Evolutionary conservation across 2,797 vertebrate genomes (phyloP).

Genomic region (Jordanella pulchra): DNA sequence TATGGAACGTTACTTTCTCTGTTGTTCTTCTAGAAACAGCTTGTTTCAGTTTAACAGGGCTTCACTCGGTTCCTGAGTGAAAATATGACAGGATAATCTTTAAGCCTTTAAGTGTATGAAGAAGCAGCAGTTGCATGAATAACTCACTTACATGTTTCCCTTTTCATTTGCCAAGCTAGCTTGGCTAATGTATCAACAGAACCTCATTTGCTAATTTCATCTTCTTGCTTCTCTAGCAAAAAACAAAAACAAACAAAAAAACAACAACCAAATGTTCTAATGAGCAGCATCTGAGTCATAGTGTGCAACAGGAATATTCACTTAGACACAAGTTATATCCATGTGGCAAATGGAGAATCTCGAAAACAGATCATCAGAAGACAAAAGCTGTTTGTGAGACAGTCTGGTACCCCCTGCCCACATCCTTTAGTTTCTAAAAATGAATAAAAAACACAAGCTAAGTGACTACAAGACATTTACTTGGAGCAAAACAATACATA

Average conservation of each 20-base stretch:
- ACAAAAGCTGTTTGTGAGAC: constrained; percentile 3
- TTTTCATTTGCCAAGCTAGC: constrained; percentile 18
- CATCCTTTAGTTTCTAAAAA: constrained; percentile 40
- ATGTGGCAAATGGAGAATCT: neutral
- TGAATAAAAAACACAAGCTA: constrained; percentile 35
- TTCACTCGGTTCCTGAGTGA: constrained; percentile 4
- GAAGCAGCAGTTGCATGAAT: constrained; percentile 52
- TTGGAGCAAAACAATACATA: constrained; percentile 61
- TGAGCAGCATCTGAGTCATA: constrained; percentile 7
- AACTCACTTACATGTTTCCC: constrained; percentile 47
- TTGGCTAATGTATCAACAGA: constrained; percentile 3
- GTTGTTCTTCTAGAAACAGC: constrained; percentile 19
- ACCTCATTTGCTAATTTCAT: constrained; percentile 33
- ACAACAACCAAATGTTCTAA: constrained; percentile 14
- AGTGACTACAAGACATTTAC: constrained; percentile 25
- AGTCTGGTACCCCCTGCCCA: constrained; percentile 10
- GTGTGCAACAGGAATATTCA: neutral
- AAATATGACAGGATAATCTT: constrained; percentile 26
- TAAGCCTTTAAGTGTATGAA: constrained; percentile 24
- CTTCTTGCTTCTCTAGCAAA: constrained; percentile 1
- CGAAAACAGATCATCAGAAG: neutral
- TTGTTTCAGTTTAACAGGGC: neutral
- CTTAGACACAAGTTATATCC: neutral
- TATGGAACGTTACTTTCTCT: constrained; percentile 27
- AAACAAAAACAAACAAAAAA: neutral